phyloP scores from a whole-genome alignment of 2,113 vertebrate genomes.

The Amia ocellicauda region DNA sequence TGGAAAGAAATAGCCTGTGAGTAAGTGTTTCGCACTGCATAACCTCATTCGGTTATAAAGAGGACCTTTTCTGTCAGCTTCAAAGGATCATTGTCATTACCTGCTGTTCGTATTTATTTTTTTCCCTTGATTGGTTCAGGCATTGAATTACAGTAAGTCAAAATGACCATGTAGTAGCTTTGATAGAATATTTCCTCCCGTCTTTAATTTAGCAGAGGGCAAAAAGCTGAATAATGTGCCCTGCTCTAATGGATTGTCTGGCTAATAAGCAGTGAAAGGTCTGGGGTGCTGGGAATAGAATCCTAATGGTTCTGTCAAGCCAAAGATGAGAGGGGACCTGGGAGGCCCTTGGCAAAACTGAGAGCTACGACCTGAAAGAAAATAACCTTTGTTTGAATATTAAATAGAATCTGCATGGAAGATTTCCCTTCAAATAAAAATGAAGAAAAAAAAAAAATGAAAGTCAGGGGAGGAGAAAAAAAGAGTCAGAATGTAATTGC shows the following conservation, averaged over 20 bases:
- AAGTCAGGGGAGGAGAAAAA: neutral
- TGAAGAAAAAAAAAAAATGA: neutral
- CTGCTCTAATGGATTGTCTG: slow-evolving; percentile 64
- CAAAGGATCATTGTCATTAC: slow-evolving; percentile 4
- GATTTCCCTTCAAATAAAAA: neutral
- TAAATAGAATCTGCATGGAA: neutral
- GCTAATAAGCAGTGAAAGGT: slow-evolving; percentile 71
- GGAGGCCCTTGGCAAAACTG: slow-evolving; percentile 8
- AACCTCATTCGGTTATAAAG: neutral
- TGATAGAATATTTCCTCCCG: slow-evolving; percentile 40
- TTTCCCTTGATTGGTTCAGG: slow-evolving; percentile 17
- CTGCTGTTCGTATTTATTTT: neutral
- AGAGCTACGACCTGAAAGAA: slow-evolving; percentile 2
- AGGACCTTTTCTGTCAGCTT: slow-evolving; percentile 11
- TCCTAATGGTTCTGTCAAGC: slow-evolving; percentile 63
- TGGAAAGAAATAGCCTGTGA: no score
- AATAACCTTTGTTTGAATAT: slow-evolving; percentile 10
- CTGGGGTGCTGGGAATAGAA: slow-evolving; percentile 49
- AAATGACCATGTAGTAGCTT: slow-evolving; percentile 15
- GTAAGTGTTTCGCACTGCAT: neutral
- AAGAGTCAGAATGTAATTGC: neutral
- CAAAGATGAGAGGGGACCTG: slow-evolving; percentile 37
- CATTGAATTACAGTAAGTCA: slow-evolving; percentile 21
- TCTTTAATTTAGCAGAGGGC: slow-evolving; percentile 36
- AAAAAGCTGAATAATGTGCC: slow-evolving; percentile 26